Conservation (phyloP, 2,113 vertebrate genomes). For the Stegastes partitus region DNA sequence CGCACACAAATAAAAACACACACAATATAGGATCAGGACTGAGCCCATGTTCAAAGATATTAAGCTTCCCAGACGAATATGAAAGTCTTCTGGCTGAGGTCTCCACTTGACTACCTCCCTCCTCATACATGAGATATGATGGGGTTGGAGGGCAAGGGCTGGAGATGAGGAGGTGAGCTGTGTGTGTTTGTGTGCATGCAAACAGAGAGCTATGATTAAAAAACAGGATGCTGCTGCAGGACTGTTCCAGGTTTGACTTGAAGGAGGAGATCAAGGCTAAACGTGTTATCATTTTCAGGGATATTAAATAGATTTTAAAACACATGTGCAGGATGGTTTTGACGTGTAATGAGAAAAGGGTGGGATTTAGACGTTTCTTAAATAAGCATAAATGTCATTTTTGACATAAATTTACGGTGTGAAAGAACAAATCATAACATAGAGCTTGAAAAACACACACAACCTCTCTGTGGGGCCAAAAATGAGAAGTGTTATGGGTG, state of each 20-base stretch:
- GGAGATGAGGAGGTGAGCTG: background rate
- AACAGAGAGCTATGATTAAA: background rate
- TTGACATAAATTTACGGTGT: too few species aligned
- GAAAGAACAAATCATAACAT: too few species aligned
- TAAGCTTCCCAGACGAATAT: constrained; percentile 30
- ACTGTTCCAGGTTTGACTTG: background rate
- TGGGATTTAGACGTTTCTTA: too few species aligned
- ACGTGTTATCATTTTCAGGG: too few species aligned
- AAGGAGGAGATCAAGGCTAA: too few species aligned
- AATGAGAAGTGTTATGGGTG: too few species aligned
- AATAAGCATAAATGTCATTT: too few species aligned
- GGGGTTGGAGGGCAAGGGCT: background rate
- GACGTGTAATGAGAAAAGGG: too few species aligned
- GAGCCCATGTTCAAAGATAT: constrained; percentile 50
- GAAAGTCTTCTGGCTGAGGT: constrained; percentile 13
- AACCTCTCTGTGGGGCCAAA: too few species aligned
- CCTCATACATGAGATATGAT: constrained; percentile 4
- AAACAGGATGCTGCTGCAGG: background rate
- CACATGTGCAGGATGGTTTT: too few species aligned
- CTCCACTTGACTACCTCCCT: background rate
- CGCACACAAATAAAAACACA: constrained; percentile 8
- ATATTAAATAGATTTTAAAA: too few species aligned
- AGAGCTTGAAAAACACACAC: too few species aligned
- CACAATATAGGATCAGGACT: constrained; percentile 21
- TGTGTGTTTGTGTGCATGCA: background rate